phyloP scores from a whole-genome alignment of 2,113 vertebrate genomes.

The Leiothrix lutea region DNA sequence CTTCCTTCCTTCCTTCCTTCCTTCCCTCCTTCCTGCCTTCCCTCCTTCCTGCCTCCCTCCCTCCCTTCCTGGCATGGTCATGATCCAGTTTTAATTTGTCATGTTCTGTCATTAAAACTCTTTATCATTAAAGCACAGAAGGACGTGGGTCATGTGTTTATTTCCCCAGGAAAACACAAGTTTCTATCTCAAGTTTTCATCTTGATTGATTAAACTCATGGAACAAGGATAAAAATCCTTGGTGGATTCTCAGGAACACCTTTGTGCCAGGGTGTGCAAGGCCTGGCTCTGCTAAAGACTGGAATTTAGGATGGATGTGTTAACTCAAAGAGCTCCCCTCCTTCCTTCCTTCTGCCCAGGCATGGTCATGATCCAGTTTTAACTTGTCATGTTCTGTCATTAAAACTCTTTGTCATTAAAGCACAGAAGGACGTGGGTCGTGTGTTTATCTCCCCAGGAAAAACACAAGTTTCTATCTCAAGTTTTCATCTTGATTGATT shows the following conservation, averaged over 20 bases:
- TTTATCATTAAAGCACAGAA: no score
- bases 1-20: not conserved
- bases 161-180: not conserved
- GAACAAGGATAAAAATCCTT: not conserved
- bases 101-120: not conserved
- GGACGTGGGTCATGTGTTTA: no score
- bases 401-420: not conserved
- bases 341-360: not conserved
- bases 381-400: not conserved
- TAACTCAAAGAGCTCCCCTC: not conserved
- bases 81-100: not conserved
- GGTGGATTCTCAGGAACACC: not conserved
- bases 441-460: rapidly evolving
- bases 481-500: rapidly evolving
- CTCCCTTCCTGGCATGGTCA: not conserved
- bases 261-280: not conserved
- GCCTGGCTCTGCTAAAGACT: not conserved
- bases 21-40: no score
- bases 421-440: rapidly evolving
- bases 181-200: not conserved
- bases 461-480: not conserved
- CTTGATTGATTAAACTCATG: not conserved
- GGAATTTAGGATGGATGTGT: not conserved
- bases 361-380: not conserved
- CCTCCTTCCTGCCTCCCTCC: no score